phyloP scores from a whole-genome alignment of 2,797 vertebrate species.

The Enteromius radiatus region DNA sequence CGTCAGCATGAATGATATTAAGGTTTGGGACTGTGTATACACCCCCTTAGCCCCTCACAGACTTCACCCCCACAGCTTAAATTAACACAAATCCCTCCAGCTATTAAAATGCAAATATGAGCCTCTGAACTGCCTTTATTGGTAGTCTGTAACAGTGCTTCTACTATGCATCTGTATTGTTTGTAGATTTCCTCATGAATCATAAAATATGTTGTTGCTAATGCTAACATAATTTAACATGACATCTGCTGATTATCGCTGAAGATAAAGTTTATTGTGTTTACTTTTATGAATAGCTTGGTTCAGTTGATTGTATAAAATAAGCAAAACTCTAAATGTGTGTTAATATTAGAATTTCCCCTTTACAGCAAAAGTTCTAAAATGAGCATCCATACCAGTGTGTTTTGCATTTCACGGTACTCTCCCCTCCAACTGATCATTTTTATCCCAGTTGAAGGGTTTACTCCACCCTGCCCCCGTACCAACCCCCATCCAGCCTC shows the following conservation, averaged over 20 bases:
- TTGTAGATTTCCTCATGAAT: neutral
- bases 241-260: neutral
- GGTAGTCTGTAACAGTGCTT: slow-evolving; percentile 30
- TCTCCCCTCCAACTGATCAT: slow-evolving; percentile 1
- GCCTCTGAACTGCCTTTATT: slow-evolving; percentile 52
- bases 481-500: slow-evolving; percentile 29
- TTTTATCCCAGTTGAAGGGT: neutral
- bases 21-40: slow-evolving; percentile 14
- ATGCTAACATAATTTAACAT: slow-evolving; percentile 6
- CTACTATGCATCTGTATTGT: neutral
- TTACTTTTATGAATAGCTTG: slow-evolving; percentile 9
- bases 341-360: neutral
- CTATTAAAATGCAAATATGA: slow-evolving; percentile 61
- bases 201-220: neutral
- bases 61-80: slow-evolving; percentile 59
- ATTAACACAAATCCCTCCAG: slow-evolving; percentile 57
- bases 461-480: slow-evolving; percentile 30
- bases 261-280: slow-evolving; percentile 12
- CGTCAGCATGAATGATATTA: slow-evolving; percentile 33
- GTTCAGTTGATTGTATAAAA: neutral
- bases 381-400: neutral
- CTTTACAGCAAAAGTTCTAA: neutral
- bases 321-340: neutral
- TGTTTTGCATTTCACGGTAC: slow-evolving; percentile 4
- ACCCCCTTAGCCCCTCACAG: slow-evolving; percentile 8